Percentiles rank a stretch among this genome's conserved stretches.
phyloP scores from a whole-genome alignment of 1,140 invertebrate genomes.

The Apolygus lucorum region DNA sequence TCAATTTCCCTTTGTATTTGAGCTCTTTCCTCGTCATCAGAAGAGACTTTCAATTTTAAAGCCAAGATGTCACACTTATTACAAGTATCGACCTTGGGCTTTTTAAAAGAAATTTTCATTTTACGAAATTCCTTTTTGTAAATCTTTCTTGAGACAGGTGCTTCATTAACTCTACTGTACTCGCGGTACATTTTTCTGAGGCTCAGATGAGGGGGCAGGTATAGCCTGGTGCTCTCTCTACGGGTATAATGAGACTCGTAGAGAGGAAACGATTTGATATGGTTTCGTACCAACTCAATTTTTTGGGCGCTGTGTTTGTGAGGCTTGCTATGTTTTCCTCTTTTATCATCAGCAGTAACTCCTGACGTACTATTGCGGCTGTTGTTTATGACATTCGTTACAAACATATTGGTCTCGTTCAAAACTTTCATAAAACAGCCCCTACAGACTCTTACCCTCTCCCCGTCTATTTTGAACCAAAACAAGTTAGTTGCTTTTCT shows the following conservation, averaged over 20 bases:
- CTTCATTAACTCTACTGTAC: background rate
- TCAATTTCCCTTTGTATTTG: background rate
- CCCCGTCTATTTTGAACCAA: background rate
- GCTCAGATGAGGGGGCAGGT: background rate
- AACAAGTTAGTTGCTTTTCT: no score
- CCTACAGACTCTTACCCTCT: background rate
- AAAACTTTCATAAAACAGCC: conserved; percentile 1
- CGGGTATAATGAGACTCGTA: background rate
- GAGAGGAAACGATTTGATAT: conserved; percentile 1
- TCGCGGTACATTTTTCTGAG: no score
- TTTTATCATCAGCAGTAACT: conserved; percentile 1
- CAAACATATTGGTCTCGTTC: background rate
- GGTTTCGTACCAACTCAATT: background rate
- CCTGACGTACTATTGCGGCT: background rate
- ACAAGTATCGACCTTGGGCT: no score
- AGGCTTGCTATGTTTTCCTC: no score
- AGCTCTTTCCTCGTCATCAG: background rate
- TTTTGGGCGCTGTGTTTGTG: background rate
- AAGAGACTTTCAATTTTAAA: background rate
- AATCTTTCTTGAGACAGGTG: no score
- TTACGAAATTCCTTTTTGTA: no score
- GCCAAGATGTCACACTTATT: background rate
- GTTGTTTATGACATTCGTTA: background rate
- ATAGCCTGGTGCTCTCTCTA: background rate
- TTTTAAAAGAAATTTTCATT: no score